A percentile compares a stretch with the other conserved stretches of the same genome.
These are phyloP conservation scores for Heliconius cydno DNA, from an alignment of 2,888 invertebrate species.

Conservation along the genomic window DNA sequence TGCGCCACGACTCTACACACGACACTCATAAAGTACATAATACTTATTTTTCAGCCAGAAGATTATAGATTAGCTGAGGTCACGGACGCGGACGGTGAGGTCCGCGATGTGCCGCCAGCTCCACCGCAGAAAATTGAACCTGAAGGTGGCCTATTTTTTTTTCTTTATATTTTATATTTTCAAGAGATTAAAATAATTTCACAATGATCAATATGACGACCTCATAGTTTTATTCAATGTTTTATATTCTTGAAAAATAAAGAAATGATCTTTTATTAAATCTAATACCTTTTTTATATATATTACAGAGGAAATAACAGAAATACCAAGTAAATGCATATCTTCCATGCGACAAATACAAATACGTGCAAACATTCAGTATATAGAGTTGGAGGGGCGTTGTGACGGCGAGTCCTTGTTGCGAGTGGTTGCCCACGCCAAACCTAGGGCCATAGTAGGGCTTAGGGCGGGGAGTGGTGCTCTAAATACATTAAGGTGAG, in stretches of 20 bases:
- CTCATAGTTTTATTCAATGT: too few species aligned
- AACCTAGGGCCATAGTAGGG: slow-evolving; percentile 90
- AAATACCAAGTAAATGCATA: slow-evolving; percentile 96
- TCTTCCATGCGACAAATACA: slow-evolving; percentile 88
- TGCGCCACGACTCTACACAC: too few species aligned
- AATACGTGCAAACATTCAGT: slow-evolving; percentile 93
- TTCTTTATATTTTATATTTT: too few species aligned
- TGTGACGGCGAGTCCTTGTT: slow-evolving; percentile 93
- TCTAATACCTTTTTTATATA: slow-evolving; percentile 56
- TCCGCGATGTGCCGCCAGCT: slow-evolving; percentile 85
- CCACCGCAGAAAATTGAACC: slow-evolving; percentile 86
- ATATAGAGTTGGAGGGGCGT: slow-evolving; percentile 98
- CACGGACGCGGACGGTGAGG: slow-evolving; percentile 87
- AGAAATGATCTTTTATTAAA: too few species aligned
- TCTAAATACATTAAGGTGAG: slow-evolving; percentile 58
- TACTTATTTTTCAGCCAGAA: slow-evolving; percentile 85
- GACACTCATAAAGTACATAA: background rate
- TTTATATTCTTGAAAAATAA: too few species aligned
- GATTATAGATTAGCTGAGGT: slow-evolving; percentile 94
- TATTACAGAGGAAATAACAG: slow-evolving; percentile 75
- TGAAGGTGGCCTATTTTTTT: slow-evolving; percentile 65
- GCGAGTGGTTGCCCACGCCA: slow-evolving; percentile 91
- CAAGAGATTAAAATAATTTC: too few species aligned
- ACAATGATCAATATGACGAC: too few species aligned
- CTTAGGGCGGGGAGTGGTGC: slow-evolving; percentile 63